Conservation (phyloP, 2,113 vertebrate species). For the Chionodraco myersi region DNA sequence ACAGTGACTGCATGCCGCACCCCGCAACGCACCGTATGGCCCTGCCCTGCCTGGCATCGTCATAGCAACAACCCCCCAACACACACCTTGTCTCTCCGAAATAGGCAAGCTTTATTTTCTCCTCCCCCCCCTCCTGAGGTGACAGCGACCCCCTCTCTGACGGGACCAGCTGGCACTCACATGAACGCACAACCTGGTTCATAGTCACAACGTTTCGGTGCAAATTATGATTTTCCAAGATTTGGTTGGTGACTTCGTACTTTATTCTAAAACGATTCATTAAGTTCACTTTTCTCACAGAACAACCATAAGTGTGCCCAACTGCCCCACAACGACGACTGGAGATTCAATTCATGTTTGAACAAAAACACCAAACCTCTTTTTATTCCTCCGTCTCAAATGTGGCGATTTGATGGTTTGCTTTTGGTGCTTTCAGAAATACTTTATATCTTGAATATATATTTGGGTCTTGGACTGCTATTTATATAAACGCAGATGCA, state of each 20-base stretch:
- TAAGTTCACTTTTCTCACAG: background rate
- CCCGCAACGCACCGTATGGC: background rate
- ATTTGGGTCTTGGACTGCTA: background rate
- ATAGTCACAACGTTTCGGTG: background rate
- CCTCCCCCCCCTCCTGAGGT: background rate
- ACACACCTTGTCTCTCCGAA: background rate
- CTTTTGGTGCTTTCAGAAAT: background rate
- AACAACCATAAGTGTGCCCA: background rate
- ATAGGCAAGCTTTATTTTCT: slow-evolving; percentile 11
- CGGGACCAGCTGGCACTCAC: slow-evolving; percentile 21
- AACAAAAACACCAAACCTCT: background rate
- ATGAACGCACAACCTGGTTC: background rate
- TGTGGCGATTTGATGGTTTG: background rate
- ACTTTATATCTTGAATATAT: background rate
- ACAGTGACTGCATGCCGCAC: slow-evolving; percentile 40
- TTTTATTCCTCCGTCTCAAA: background rate
- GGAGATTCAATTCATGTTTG: background rate
- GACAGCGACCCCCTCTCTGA: slow-evolving; percentile 30
- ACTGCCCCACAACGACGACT: too few relatives aligned
- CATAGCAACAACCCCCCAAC: slow-evolving; percentile 65
- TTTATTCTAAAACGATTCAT: background rate
- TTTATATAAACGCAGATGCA: too few relatives aligned
- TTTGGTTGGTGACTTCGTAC: background rate
- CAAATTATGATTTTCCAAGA: background rate
- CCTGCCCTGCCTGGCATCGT: slow-evolving; percentile 66